Conservation (phyloP, 2,113 vertebrate genomes). For the Silurus asotus region DNA sequence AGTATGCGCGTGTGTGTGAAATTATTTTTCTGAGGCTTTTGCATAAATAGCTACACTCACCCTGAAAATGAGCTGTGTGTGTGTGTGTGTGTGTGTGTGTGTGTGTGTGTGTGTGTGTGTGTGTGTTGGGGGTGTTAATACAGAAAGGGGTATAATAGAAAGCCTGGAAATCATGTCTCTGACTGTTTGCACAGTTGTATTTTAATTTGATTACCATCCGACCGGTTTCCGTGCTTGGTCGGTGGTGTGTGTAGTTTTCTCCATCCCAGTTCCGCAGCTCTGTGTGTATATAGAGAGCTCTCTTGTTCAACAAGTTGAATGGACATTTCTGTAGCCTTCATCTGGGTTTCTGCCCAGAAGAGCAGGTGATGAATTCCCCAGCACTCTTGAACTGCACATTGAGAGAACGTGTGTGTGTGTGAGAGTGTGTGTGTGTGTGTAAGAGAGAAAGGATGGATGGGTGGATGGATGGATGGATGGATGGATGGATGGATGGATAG, state of each 20-base stretch:
- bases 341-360: constrained; percentile 56
- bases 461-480: neutral
- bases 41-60: too few species aligned
- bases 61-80: too few species aligned
- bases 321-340: constrained; percentile 46
- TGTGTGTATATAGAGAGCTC: constrained; percentile 20
- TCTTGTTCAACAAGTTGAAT: constrained; percentile 50
- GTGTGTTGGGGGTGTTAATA: too few species aligned
- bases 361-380: constrained; percentile 56
- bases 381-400: neutral
- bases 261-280: constrained; percentile 26
- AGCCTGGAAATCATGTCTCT: neutral
- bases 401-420: neutral
- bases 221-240: neutral
- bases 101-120: too few species aligned
- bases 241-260: constrained; percentile 6
- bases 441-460: neutral
- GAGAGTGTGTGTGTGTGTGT: neutral
- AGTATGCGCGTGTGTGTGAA: too few species aligned
- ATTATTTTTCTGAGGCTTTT: too few species aligned
- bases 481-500: neutral
- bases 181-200: neutral
- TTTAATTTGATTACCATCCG: neutral
- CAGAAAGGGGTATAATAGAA: too few species aligned
- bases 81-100: too few species aligned